A percentile compares a stretch with the other conserved stretches of the same genome.
Evolutionary conservation across 2,113 vertebrate genomes (phyloP).

Genomic region (Leptosomus discolor): DNA sequence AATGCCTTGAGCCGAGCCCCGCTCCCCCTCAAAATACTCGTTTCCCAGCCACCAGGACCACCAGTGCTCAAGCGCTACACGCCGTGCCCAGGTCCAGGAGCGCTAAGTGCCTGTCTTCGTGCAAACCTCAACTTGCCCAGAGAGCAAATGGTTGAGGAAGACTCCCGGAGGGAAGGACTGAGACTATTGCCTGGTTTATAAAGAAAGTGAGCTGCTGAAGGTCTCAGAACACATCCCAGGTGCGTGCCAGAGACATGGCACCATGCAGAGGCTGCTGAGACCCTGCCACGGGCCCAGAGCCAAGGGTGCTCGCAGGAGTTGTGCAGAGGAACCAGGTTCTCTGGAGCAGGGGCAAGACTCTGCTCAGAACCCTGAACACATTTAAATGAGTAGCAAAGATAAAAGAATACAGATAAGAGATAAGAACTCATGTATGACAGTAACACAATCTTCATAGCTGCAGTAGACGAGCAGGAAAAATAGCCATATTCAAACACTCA

Average conservation of each 20-base stretch:
- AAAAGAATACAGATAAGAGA: conserved; percentile 44
- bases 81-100: not conserved
- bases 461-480: not conserved
- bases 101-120: not conserved
- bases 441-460: conserved; percentile 5
- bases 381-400: conserved; percentile 46
- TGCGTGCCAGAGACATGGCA: not conserved
- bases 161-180: not conserved
- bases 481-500: not conserved
- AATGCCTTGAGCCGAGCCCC: not conserved
- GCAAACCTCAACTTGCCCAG: not conserved
- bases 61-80: accelerated
- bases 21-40: not conserved
- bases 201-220: not conserved
- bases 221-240: not conserved
- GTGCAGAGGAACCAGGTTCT: not conserved
- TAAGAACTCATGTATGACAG: conserved; percentile 25
- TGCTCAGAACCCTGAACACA: not conserved
- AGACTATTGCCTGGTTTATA: not conserved
- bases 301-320: not conserved
- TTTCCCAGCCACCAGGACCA: not conserved
- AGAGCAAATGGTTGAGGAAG: not conserved
- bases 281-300: accelerated
- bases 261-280: not conserved
- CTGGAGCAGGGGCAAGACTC: not conserved